phyloP scores from a whole-genome alignment of 2,888 invertebrate species.

The Caenorhabditis sulstoni region DNA sequence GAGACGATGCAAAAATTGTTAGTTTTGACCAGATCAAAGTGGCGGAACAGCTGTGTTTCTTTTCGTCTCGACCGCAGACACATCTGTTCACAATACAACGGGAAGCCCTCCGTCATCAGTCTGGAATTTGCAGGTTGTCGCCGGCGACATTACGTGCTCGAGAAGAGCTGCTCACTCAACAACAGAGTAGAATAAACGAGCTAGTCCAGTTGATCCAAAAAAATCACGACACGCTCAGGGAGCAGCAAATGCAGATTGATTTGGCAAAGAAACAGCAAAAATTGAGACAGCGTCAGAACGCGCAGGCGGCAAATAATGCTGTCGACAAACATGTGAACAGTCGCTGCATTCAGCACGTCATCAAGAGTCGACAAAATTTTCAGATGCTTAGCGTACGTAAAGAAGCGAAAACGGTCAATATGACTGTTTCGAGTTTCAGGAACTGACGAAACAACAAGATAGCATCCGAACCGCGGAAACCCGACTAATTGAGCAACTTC shows the following conservation, averaged over 20 bases:
- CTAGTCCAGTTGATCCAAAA: slow-evolving; percentile 72
- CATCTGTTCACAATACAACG: slow-evolving; percentile 23
- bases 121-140: slow-evolving; percentile 56
- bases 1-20: slow-evolving; percentile 59
- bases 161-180: slow-evolving; percentile 75
- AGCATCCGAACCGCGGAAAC: slow-evolving; percentile 69
- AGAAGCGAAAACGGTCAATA: not conserved
- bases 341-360: slow-evolving; percentile 36
- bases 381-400: slow-evolving; percentile 23
- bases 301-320: slow-evolving; percentile 2
- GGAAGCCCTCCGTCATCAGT: not conserved
- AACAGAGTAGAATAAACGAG: slow-evolving; percentile 75
- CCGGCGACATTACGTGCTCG: slow-evolving; percentile 68
- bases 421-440: slow-evolving; percentile 52
- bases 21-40: slow-evolving; percentile 26
- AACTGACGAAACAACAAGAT: slow-evolving; percentile 66
- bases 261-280: slow-evolving; percentile 70
- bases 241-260: slow-evolving; percentile 77
- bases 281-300: slow-evolving; percentile 36
- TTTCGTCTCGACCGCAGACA: slow-evolving; percentile 2
- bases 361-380: slow-evolving; percentile 36
- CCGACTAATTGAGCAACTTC: slow-evolving; percentile 74
- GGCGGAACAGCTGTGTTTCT: slow-evolving; percentile 33
- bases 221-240: slow-evolving; percentile 73
- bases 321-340: slow-evolving; percentile 46